These are phyloP conservation scores for Trinectes maculatus DNA, from an alignment of 2,113 vertebrate genomes.

Conservation along the genomic window DNA sequence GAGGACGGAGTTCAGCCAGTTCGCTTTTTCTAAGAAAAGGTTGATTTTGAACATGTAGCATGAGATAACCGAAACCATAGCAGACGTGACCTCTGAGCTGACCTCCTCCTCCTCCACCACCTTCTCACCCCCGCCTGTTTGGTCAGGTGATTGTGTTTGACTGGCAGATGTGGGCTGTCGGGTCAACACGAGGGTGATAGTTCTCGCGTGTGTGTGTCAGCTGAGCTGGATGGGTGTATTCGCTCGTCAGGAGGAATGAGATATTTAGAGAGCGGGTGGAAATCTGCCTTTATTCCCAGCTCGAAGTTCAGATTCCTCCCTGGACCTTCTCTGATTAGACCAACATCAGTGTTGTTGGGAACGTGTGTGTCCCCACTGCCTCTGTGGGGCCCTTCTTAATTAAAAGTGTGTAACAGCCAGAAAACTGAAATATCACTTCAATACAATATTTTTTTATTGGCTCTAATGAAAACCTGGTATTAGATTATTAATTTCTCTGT, in stretches of 20 bases:
- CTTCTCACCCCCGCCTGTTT: slow-evolving; percentile 64
- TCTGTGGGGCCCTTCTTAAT: slow-evolving; percentile 11
- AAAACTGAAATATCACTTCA: slow-evolving; percentile 13
- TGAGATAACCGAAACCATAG: slow-evolving; percentile 3
- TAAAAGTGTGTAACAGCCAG: slow-evolving; percentile 1
- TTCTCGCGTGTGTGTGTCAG: slow-evolving; percentile 74
- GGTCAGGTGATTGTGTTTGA: slow-evolving; percentile 77
- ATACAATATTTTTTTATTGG: background rate
- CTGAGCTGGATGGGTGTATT: slow-evolving; percentile 50
- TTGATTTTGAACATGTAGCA: slow-evolving; percentile 3
- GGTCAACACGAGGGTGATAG: slow-evolving; percentile 62
- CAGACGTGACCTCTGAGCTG: slow-evolving; percentile 17
- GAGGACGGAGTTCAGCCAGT: slow-evolving; percentile 5
- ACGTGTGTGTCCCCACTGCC: background rate
- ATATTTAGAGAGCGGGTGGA: slow-evolving; percentile 55
- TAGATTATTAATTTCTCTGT: background rate
- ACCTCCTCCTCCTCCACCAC: slow-evolving; percentile 19
- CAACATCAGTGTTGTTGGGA: slow-evolving; percentile 14
- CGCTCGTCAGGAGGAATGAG: slow-evolving; percentile 43
- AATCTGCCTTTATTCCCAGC: slow-evolving; percentile 28
- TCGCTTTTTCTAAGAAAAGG: background rate
- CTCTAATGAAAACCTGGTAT: background rate
- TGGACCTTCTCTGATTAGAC: slow-evolving; percentile 36
- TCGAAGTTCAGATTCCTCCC: slow-evolving; percentile 1
- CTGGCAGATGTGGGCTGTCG: slow-evolving; percentile 72